Percentiles rank a stretch among this genome's conserved stretches.
Conservation (phyloP, 2,888 invertebrate species). For the Caenorhabditis sp. region DNA sequence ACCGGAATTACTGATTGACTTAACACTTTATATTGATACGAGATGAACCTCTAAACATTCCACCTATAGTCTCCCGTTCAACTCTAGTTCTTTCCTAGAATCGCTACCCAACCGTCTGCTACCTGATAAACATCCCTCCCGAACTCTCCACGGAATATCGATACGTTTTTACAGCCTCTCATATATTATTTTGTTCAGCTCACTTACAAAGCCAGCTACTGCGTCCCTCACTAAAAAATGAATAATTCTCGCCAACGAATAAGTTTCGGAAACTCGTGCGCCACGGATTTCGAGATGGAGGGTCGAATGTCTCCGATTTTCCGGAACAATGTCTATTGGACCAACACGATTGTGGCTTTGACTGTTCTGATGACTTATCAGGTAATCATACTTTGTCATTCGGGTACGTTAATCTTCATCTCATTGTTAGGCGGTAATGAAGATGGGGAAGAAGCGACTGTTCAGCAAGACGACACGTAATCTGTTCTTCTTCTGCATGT, state of each 20-base stretch:
- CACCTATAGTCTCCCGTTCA: no score
- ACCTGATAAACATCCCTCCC: not conserved
- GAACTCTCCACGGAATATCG: not conserved
- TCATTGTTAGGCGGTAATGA: constrained; percentile 28
- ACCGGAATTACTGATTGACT: no score
- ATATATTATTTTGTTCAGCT: not conserved
- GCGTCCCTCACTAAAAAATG: no score
- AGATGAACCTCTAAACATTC: no score
- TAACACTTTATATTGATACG: no score
- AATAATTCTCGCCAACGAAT: not conserved
- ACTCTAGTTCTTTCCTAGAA: no score
- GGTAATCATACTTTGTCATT: no score
- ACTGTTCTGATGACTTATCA: constrained; percentile 15
- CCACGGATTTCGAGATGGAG: constrained; percentile 24
- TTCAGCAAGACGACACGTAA: constrained; percentile 37
- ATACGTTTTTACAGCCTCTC: not conserved
- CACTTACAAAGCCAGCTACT: no score
- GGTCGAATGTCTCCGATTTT: not conserved
- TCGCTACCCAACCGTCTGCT: not conserved
- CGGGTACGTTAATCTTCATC: no score
- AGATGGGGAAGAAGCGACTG: constrained; percentile 18
- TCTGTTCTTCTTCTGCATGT: constrained; percentile 43
- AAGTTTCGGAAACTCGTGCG: constrained; percentile 17
- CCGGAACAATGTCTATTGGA: constrained; percentile 14
- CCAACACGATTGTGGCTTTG: constrained; percentile 21